A percentile compares a stretch with the other conserved stretches of the same genome.
Evolutionary conservation across 2,113 vertebrate species (phyloP).

Genomic region (Tapirus terrestris): DNA sequence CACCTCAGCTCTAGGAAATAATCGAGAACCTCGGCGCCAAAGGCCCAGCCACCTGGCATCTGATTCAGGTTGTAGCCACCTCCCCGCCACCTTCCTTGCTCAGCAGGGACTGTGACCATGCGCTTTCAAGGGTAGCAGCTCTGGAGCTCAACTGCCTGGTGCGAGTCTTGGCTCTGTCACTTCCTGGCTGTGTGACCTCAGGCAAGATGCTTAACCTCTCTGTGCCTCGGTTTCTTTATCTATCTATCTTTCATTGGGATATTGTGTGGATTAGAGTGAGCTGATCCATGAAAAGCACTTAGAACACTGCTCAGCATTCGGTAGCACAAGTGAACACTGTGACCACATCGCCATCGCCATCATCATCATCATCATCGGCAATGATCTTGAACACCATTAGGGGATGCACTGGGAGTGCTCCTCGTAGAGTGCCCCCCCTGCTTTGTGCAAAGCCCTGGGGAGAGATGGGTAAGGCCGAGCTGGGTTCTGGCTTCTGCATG

Average conservation of each 20-base stretch:
- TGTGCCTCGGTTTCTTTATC: neutral
- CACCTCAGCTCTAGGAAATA: neutral
- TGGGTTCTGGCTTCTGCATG: neutral
- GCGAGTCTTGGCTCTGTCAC: neutral
- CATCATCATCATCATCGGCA: neutral
- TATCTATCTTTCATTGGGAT: neutral
- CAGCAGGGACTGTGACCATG: neutral
- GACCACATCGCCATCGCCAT: neutral
- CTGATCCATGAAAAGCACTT: neutral
- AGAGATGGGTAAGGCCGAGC: neutral
- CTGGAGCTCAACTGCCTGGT: too few species aligned
- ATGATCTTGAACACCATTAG: neutral
- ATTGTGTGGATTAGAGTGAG: neutral
- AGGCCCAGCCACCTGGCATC: neutral
- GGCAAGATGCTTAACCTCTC: neutral
- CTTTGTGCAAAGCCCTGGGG: neutral
- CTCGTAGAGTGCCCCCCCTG: neutral
- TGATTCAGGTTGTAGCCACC: neutral
- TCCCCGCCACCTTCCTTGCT: accelerated
- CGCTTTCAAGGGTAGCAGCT: neutral
- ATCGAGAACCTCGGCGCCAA: neutral
- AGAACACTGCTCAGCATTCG: neutral
- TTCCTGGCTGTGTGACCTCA: neutral
- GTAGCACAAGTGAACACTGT: accelerated
- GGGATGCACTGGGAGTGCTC: neutral